phyloP scores from a whole-genome alignment of 53 echinoderm and acorn worm species.

The Echinometra lucunter region DNA sequence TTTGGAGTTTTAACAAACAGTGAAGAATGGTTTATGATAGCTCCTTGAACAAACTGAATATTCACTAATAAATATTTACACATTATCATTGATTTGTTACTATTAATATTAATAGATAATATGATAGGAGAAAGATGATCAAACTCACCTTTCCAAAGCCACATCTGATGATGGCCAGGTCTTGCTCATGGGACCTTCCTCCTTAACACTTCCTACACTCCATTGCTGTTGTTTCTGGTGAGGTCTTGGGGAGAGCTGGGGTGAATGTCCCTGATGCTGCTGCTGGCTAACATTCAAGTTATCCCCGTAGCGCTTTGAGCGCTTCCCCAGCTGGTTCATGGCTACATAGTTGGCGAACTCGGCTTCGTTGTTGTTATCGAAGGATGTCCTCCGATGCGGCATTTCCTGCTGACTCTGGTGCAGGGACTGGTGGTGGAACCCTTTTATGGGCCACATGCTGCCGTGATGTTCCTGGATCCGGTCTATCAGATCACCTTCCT shows the following conservation, averaged over 20 bases:
- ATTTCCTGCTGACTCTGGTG: constrained; percentile 59
- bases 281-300: constrained; percentile 71
- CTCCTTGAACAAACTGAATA: background rate
- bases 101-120: no score
- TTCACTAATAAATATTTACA: background rate
- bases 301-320: constrained; percentile 73
- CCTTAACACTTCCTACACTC: constrained; percentile 76
- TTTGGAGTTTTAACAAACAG: background rate
- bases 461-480: constrained; percentile 44
- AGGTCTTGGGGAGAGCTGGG: constrained; percentile 58
- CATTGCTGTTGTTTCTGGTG: constrained; percentile 57
- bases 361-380: constrained; percentile 83
- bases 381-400: constrained; percentile 22
- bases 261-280: constrained; percentile 72
- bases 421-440: constrained; percentile 39
- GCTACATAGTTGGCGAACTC: constrained; percentile 94
- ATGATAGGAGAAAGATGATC: background rate
- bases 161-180: constrained; percentile 78
- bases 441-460: constrained; percentile 36
- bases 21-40: background rate
- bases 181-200: constrained; percentile 79
- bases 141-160: constrained; percentile 70
- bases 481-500: constrained; percentile 71
- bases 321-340: constrained; percentile 87
- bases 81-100: background rate